A percentile compares a stretch with the other conserved stretches of the same genome.
phyloP scores from a whole-genome alignment of 1,140 invertebrate genomes.

The Zaprionus nigranus region DNA sequence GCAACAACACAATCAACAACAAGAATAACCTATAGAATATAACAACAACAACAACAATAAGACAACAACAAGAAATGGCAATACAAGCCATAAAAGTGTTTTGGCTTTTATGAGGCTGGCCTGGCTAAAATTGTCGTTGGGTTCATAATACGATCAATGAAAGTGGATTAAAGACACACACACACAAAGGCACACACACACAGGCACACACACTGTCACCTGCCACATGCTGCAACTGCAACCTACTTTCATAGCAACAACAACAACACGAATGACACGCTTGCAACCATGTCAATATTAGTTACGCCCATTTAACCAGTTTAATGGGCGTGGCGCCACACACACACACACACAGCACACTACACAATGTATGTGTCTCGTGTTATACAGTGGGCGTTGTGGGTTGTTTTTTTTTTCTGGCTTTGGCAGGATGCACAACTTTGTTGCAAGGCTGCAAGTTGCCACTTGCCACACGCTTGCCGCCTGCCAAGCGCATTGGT shows the following conservation, averaged over 20 bases:
- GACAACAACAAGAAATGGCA: constrained; percentile 22
- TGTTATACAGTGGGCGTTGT: neutral
- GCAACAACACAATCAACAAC: neutral
- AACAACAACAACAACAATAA: constrained; percentile 9
- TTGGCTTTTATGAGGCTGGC: constrained; percentile 38
- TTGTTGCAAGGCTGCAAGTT: constrained; percentile 31
- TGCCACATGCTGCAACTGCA: constrained; percentile 41
- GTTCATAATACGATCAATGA: constrained; percentile 71
- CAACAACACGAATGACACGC: constrained; percentile 36
- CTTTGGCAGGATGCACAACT: constrained; percentile 48
- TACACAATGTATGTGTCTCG: constrained; percentile 11
- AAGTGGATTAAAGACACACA: constrained; percentile 67
- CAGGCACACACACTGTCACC: constrained; percentile 3
- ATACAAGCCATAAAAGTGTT: constrained; percentile 76
- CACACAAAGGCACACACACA: constrained; percentile 7
- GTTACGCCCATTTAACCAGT: constrained; percentile 76
- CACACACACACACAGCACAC: too few species aligned
- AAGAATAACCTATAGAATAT: neutral
- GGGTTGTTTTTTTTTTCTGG: neutral
- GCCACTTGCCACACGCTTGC: neutral
- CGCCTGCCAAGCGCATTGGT: constrained; percentile 10
- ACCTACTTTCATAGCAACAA: constrained; percentile 62
- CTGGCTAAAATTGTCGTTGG: constrained; percentile 39
- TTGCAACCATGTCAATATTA: constrained; percentile 72
- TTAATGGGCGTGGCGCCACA: constrained; percentile 53